Evolutionary conservation across 2,113 vertebrate species (phyloP), one percentile per base, ranked within the genome.

Genomic region (Scytalopus superciliaris): DNA sequence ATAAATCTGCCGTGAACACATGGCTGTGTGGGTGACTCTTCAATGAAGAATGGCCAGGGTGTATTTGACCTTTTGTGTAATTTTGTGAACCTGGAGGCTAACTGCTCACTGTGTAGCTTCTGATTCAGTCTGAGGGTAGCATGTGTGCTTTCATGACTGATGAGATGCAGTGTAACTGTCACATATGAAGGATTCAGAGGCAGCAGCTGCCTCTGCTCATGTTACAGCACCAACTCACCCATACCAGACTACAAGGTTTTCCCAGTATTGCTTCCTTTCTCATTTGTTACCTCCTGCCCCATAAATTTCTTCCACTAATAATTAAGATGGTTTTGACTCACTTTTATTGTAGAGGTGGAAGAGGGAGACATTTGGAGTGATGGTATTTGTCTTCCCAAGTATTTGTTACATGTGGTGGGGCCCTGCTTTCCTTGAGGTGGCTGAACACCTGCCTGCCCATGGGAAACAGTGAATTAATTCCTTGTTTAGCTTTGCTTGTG

Each of bases 231-330:
- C 39, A 50, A 12, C 17, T 77, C 42, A n/a, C 50, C 52, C 12
- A 4, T 59, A n/a, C 31, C 49, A 77, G 47, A 49, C 15, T 19
- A 91, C 21, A 76, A 76, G 63, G n/a, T 83, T 84, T 80, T 86
- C 69, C 75, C 55, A 86, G 67, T 70, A 50, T 88, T 77, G 66
- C n/a, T 42, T 86, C 30, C 84, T 88, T 81, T 53, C 72, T 72
- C 30, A 87, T 79, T 59, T 44, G 80, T 55, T 92, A 35, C 27
- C 83, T 89, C 76, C 89, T 94, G 69, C 4, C 40, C 21, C 37
- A 33, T 89, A 80, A 93, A 68, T 95, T 94, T 86, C 55, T 89
- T 84, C 17, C 25, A 21, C 39, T 93, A 93, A 67, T 89, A 87
- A 62, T 91, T 55, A 62, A 42, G 73, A 89, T 79, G 30, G 8